Evolutionary conservation across 2,797 vertebrate genomes (phyloP), one percentile per base, ranked within the genome.

Genomic region (Myotis findleyi): DNA sequence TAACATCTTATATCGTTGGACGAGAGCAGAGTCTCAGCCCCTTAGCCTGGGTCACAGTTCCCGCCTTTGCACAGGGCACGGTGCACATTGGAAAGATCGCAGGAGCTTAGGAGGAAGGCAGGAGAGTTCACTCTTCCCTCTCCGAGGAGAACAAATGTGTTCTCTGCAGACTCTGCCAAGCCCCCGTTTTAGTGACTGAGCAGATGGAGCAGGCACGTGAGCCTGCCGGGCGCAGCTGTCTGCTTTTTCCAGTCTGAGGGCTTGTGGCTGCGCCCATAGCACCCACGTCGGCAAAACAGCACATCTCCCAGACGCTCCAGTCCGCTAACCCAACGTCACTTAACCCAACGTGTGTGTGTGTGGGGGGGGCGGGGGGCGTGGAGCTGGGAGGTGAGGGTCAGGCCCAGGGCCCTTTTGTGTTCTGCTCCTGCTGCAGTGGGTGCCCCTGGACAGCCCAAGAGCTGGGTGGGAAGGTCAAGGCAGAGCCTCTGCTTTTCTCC

Each of bases 201-300:
- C 98, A 98, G 98, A 98, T 98, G 98, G 98, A 98, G 97, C 97
- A 89, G 79, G 98, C 98, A 98, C 97, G 98, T 97, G 97, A 98
- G 98, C 98, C 98, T 96, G 98, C 95, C 95, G 97, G 98, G 98
- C 97, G 97, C 98, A 98, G 98, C 98, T 98, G 98, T 98, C 98
- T 98, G 98, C 97, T 97, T 98, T 98, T 98, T 97, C 98, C 98
- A 98, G 98, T 98, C 98, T 98, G 98, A 97, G 94, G 96, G 97
- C 97, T 97, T 98, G 98, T 93, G 98, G 96, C 98, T 97, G 98
- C 96, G 95, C 96, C 98, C 97, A 86, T 83, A 94, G 97, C 97
- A 89, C 87, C 95, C 97, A 96, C 71, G 73, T 96, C 83, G 95
- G 97, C 97, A 96, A 97, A 97, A 94, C 93, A 96, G 97, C 97